Base-by-base conservation (phyloP, 2,888 invertebrate genomes). In the Trissolcus brochymenae region DNA sequence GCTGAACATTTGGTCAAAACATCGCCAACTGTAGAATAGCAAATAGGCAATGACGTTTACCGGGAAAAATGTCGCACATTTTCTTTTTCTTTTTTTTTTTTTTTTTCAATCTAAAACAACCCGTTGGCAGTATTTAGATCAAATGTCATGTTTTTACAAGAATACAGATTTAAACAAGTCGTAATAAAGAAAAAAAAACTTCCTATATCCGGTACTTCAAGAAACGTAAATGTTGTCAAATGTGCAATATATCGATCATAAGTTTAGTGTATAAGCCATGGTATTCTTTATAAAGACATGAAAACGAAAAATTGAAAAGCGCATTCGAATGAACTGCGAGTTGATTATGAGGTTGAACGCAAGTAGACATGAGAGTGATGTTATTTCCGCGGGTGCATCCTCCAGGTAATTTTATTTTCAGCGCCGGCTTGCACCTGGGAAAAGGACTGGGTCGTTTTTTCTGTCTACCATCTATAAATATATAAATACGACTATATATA, bases 211-310 rank as follows among this genome's bases (percentile, higher is more conserved):
- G 82, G 86, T 88, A 87, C 88, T 88, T 88, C 86, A 86, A 83
- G 68, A 76, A 76, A 86, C 84, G 83, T 87, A 87, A 88, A 85
- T 88, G 88, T 88, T 88, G 87, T 89, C 88, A 86, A 88, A 88
- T 88, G 89, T 89, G 88, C 89, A 89, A 89, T 89, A 89, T 88
- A 87, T 87, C 83, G 86, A 82, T 84, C 85, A 88, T 88, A 88
- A 87, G 86, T 87, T 78, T 85, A 84, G 61, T 9, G 81, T 62
- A 66, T 87, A 86, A 86, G 85, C 60, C 80, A 84, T 82, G 62
- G 53, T 84, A 84, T 85, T 86, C 85, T 87, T 87, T 85, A 85
- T 82, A 84, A 84, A 85, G 74, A 80, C 77, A 80, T 80, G 81
- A 67, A 54, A 40, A 54, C 59, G 17, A 14, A 21, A 0, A 21